A percentile compares a stretch with the other conserved stretches of the same genome.
phyloP scores from a whole-genome alignment of 2,113 vertebrate species.

The Halichoeres trimaculatus region DNA sequence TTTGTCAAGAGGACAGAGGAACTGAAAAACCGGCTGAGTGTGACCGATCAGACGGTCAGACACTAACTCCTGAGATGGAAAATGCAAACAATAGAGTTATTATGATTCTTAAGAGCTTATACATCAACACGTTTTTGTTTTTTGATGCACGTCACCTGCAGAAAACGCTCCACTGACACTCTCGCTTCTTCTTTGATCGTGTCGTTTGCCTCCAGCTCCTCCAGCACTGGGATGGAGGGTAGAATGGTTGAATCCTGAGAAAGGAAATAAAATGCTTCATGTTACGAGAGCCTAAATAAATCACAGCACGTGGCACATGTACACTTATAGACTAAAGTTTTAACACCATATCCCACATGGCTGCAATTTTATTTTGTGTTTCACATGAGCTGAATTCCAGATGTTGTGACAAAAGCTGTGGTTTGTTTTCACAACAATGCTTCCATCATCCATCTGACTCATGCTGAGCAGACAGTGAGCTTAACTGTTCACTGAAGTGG shows the following conservation, averaged over 20 bases:
- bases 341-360: background rate
- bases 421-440: slow-evolving; percentile 8
- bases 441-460: background rate
- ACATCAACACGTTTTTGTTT: background rate
- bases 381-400: slow-evolving; percentile 12
- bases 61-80: slow-evolving; percentile 70
- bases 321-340: background rate
- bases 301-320: background rate
- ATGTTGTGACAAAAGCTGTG: background rate
- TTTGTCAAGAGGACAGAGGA: slow-evolving; percentile 80
- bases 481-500: background rate
- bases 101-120: background rate
- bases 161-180: slow-evolving; percentile 70
- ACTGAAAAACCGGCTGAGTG: slow-evolving; percentile 81
- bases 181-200: slow-evolving; percentile 63
- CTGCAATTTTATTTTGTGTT: background rate
- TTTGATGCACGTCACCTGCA: slow-evolving; percentile 70
- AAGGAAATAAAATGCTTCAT: background rate
- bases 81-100: background rate
- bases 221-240: slow-evolving; percentile 58
- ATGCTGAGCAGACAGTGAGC: background rate
- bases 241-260: slow-evolving; percentile 67
- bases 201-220: slow-evolving; percentile 30
- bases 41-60: slow-evolving; percentile 68
- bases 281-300: background rate